Base-by-base conservation (phyloP, 2,888 invertebrate genomes). In the Ophraella communa region DNA sequence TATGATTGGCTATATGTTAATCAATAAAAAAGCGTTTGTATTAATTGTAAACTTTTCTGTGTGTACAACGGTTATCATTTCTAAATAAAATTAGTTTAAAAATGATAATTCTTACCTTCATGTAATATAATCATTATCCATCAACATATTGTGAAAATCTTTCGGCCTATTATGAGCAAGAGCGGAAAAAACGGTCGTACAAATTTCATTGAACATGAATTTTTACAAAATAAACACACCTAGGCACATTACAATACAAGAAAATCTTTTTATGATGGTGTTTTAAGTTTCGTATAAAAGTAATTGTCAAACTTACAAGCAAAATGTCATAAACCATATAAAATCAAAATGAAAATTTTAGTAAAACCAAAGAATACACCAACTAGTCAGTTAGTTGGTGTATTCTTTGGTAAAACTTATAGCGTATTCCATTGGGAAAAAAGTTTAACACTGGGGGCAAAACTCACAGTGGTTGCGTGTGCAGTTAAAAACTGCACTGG, bases 171-270 rank as follows among this genome's bases (percentile, higher is more conserved):
- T 51, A 14, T 24, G 27, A 24, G 20, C 27, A 51, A 27, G 3
- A 51, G 14, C 14, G 17, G 17, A 14, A 30, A 51, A 27, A 27
- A 8, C 14, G 27, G 17, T 8, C n/a, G 49, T 51, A 27, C 14
- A 51, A 23, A 17, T 51, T 23, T 27, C 49, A 51, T 51, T 51
- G 27, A 51, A 30, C 49, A 30, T 51, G 24, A 51, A 51, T 51
- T 51, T 51, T 23, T 17, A 3, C n/a, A 10, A 27, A 51, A 51
- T 51, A 51, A 51, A 27, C 1, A 24, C 27, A 27, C 17, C 1
- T 39, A 39, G 39, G 14, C 17, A 7, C 11, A 10, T 17, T 39
- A 39, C 7, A 14, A 14, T 17, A 17, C 39, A n/a, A 39, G 17
- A 17, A 4, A 4, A 7, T 14, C 5, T 14, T 39, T 14, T 14